phyloP scores from a whole-genome alignment of 2,797 vertebrate genomes.

The Syndactyla subalaris region DNA sequence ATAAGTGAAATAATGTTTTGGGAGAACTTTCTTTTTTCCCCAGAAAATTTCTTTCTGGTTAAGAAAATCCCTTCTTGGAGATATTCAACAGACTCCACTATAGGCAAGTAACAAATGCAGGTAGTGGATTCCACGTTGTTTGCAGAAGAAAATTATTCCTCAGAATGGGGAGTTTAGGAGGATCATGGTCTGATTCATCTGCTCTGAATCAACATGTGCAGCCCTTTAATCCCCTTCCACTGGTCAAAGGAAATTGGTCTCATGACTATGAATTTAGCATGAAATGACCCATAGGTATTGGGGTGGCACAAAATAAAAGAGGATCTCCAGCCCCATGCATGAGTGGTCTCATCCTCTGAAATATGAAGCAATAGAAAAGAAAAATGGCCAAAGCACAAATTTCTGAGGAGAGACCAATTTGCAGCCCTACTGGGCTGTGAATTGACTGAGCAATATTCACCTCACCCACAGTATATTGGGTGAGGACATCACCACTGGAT shows the following conservation, averaged over 20 bases:
- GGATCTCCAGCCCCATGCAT: background rate
- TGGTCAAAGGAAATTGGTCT: background rate
- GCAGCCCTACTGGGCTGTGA: background rate
- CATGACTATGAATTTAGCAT: background rate
- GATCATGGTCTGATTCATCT: background rate
- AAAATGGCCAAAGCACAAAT: background rate
- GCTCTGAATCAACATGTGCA: background rate
- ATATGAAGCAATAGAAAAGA: background rate
- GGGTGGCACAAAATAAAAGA: background rate
- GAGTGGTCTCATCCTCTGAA: background rate
- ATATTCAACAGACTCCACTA: background rate
- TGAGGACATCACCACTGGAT: background rate
- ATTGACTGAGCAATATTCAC: background rate
- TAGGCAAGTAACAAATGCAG: background rate
- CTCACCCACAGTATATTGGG: background rate
- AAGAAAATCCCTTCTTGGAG: background rate
- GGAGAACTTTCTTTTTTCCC: background rate
- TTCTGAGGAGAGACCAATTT: background rate
- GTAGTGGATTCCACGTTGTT: rapidly evolving
- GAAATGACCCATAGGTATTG: rapidly evolving
- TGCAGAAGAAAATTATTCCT: background rate
- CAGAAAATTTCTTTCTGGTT: background rate
- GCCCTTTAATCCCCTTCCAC: background rate
- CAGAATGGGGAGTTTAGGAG: background rate
- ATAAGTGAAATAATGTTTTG: background rate